Base-by-base conservation (phyloP, 2,888 invertebrate species). In the Sarcophaga rosellei region DNA sequence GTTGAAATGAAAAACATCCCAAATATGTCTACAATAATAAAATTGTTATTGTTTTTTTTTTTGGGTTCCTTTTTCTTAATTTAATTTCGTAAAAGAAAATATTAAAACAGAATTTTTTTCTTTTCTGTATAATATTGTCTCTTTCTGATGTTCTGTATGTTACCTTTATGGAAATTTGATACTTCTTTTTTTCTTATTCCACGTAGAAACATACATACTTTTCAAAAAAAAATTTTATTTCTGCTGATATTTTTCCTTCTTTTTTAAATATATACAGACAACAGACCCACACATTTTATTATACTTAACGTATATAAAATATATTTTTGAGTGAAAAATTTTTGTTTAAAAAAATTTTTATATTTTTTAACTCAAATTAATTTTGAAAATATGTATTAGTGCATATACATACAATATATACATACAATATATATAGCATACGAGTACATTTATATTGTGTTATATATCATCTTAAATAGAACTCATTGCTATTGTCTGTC, bases 111-210 rank as follows among this genome's bases (percentile, higher is more conserved):
- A 35, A 35, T 35, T 8, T 35, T 53, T 69, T 23, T 53, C 6
- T 76, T 82, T 57, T 53, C 53, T 57, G 6, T 65, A 72, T 91
- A 89, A 90, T 89, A 91, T 90, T 90, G 91, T 92, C 93, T 92
- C 92, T 91, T 89, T 93, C 89, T 88, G 85, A 88, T 91, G 62
- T 66, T 61, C 70, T 80, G n/a, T 89, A 89, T 89, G 89, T 90
- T 88, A 90, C 90, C 90, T 91, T 90, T 90, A 90, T 91, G 90
- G 93, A 93, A 93, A 93, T 92, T 91, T 91, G 93, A 93, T 93
- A 92, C 91, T 88, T 86, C 47, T 89, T 89, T 89, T 89, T 91
- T 88, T 89, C 90, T 90, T 90, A 91, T 90, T 93, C 92, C 93
- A 89, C 90, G 81, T 84, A 81, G 44, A 69, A 63, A 45, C 44